Base-by-base conservation (phyloP, 2,113 vertebrate species). In the Tursiops truncatus region DNA sequence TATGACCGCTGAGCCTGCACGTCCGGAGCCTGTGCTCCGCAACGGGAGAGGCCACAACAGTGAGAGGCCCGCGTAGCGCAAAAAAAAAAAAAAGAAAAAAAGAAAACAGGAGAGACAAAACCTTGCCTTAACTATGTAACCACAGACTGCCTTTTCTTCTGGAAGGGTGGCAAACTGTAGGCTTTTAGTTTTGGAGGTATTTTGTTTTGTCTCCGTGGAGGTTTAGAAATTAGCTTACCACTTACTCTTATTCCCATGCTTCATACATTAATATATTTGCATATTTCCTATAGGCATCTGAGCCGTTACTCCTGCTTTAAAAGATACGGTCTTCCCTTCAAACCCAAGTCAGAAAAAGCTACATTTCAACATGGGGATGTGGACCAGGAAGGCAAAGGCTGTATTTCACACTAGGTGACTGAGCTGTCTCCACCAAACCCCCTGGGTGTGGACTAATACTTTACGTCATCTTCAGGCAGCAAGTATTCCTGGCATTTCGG, bases 321-420 rank as follows among this genome's bases (percentile, higher is more conserved):
- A 70, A 79, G 81, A 26, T 36, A 62, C 3, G 38, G 3, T 58
- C 41, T 38, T 21, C 41, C 23, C 41, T 89, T 63, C 36, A 71
- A 65, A 38, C 44, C 56, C 50, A 44, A 18, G 5, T 17, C 14
- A 8, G 50, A 85, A 18, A 47, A 18, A 47, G 10, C 56, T 13
- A 1, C 9, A n/a, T 38, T 50, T 70, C 25, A 7, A 20, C 15
- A 38, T 14, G 11, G 9, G 68, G 8, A 56, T 8, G 9, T 8
- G 44, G 38, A 3, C n/a, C 1, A 23, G 21, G 18, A 3, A 10
- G 33, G 5, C 3, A 8, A 0, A 17, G 28, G 33, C n/a, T 94
- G 81, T 63, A 71, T 36, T 82, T 65, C 33, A n/a, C 33, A 50
- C 23, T 23, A 41, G 3, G 1, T n/a, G 17, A 58, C 41, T 13